These are phyloP conservation scores for Drosophila willistoni DNA, from an alignment of 1,140 invertebrate genomes.

Conservation along the genomic window DNA sequence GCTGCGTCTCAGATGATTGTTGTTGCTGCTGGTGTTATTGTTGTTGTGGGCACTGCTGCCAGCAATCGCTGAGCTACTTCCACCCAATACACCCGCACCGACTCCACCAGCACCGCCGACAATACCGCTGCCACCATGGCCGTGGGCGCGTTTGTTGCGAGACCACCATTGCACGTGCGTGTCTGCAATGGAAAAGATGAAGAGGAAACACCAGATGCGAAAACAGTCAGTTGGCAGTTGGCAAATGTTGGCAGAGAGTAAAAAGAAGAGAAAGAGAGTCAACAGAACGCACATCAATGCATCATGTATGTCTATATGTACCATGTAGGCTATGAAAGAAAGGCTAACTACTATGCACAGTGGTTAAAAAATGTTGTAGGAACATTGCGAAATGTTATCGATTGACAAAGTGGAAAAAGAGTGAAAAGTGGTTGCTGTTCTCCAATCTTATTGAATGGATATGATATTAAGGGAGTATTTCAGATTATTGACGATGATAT, in stretches of 20 bases:
- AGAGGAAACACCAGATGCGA: constrained; percentile 14
- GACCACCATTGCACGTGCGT: constrained; percentile 83
- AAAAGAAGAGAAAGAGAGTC: constrained; percentile 17
- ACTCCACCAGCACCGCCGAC: constrained; percentile 47
- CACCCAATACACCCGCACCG: constrained; percentile 36
- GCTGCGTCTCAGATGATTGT: constrained; percentile 80
- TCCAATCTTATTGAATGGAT: too few relatives aligned
- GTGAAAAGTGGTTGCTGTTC: too few relatives aligned
- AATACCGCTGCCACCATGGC: constrained; percentile 48
- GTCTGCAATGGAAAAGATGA: constrained; percentile 50
- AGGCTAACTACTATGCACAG: constrained; percentile 10
- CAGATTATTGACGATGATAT: too few relatives aligned
- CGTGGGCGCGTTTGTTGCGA: constrained; percentile 78
- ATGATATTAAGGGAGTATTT: too few relatives aligned
- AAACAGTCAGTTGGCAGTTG: constrained; percentile 21
- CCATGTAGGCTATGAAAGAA: constrained; percentile 2
- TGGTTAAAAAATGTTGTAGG: neutral
- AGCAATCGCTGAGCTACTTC: constrained; percentile 46
- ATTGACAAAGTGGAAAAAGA: too few relatives aligned
- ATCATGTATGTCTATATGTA: neutral
- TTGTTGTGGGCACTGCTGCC: constrained; percentile 59
- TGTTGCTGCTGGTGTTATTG: constrained; percentile 64
- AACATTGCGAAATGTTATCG: too few relatives aligned
- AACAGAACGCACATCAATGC: neutral
- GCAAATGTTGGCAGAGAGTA: constrained; percentile 45